Conservation (phyloP, 2,113 vertebrate species). For the Tragelaphus strepsiceros region DNA sequence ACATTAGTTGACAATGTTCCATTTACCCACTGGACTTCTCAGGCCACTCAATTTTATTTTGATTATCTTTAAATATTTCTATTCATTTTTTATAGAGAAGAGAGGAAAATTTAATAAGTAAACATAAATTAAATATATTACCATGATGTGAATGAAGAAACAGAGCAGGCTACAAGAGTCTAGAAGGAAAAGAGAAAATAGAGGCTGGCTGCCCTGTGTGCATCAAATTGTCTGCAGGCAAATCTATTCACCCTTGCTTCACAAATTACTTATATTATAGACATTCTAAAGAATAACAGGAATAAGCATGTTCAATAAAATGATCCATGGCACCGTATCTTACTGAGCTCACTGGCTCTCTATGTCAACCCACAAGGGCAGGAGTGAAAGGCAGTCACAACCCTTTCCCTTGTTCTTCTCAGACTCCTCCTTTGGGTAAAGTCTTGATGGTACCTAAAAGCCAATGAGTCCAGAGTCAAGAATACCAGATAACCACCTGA, state of each 20-base stretch:
- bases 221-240: not conserved
- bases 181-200: not conserved
- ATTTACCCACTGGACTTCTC: not conserved
- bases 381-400: not conserved
- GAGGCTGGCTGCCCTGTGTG: not conserved
- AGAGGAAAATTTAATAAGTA: not conserved
- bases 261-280: not conserved
- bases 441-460: not conserved
- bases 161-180: not conserved
- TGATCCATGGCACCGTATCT: not conserved
- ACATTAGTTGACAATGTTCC: not conserved
- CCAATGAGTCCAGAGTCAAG: not conserved
- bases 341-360: not conserved
- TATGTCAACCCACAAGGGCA: not conserved
- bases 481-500: not conserved
- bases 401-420: not conserved
- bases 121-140: not conserved
- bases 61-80: slow-evolving; percentile 17
- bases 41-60: not conserved
- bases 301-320: not conserved
- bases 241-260: not conserved
- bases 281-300: not conserved
- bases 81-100: not conserved
- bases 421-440: not conserved
- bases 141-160: slow-evolving; percentile 16